Base-by-base conservation (phyloP, 2,888 invertebrate genomes). In the Euspilapteryx auroguttella region DNA sequence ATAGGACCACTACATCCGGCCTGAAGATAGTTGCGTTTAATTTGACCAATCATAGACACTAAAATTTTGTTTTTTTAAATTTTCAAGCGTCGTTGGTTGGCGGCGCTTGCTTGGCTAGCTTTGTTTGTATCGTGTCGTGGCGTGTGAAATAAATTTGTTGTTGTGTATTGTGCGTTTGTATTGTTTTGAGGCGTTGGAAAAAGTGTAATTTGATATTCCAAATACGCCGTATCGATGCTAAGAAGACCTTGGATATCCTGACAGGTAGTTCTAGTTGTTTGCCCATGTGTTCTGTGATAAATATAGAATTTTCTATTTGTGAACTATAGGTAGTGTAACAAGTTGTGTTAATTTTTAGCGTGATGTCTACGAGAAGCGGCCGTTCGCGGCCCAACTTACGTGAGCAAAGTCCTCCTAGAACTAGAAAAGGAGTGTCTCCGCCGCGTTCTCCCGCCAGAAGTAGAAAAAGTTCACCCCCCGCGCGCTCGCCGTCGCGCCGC, bases 311-410 rank as follows among this genome's bases (percentile, higher is more conserved):
- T 32, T 30, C 49, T 50, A 50, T 29, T 29, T 31, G 31, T 45
- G 63, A 65, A 63, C 53, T 61, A 49, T 64, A 62, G 59, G 8
- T 12, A 10, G n/a, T 6, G 27, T 21, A 20, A 20, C 11, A 17
- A 10, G 21, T 22, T 13, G 13, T 24, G 12, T 26, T 25, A 40
- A 32, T 31, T 51, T 50, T 25, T 46, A 54, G 49, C 40, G 28
- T 8, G 49, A 55, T 73, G 73, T 69, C 68, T 42, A 71, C 71
- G 29, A 63, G 69, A 55, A 71, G 71, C 37, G 64, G 62, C 39
- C 49, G 61, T 34, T 42, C 55, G 23, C 54, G 66, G 45, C 40
- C 55, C 20, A 59, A 53, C 44, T 41, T 48, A 30, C 42, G 48
- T 23, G 66, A 66, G 21, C 44, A 48, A 20, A 71, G 64, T 51